A percentile compares a stretch with the other conserved stretches of the same genome.
These are phyloP conservation scores for Puntigrus tetrazona DNA, from an alignment of 2,113 vertebrate genomes.

Conservation along the genomic window DNA sequence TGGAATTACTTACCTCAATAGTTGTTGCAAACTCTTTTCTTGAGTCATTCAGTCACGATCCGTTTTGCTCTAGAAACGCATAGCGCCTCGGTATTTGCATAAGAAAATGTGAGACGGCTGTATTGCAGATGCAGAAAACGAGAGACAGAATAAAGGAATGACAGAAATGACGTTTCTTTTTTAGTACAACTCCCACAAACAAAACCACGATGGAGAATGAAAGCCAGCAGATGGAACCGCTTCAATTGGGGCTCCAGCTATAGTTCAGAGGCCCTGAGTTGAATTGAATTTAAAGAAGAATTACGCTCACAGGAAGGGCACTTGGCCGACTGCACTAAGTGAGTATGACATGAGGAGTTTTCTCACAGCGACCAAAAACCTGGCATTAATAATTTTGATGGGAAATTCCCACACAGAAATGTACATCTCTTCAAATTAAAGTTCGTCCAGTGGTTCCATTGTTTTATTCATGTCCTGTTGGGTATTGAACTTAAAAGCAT, in stretches of 20 bases:
- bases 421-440: conserved; percentile 20
- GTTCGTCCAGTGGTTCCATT: conserved; percentile 2
- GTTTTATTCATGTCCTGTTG: conserved; percentile 13
- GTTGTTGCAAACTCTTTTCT: conserved; percentile 10
- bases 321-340: neutral
- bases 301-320: neutral
- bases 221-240: conserved; percentile 14
- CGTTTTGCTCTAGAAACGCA: neutral
- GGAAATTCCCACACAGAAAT: conserved; percentile 40
- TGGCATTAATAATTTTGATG: conserved; percentile 23
- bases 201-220: neutral
- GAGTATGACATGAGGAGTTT: conserved; percentile 30
- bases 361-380: conserved; percentile 19
- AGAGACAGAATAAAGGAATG: conserved; percentile 7
- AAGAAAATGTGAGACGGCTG: neutral
- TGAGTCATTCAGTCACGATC: conserved; percentile 14
- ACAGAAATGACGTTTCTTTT: neutral
- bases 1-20: conserved; percentile 20
- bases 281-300: conserved; percentile 5
- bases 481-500: conserved; percentile 9
- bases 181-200: neutral
- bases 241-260: neutral
- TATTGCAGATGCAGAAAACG: neutral
- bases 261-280: conserved; percentile 2
- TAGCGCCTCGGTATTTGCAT: neutral